Evolutionary conservation across 1,140 invertebrate species (phyloP).

Genomic region (Medauroidea extradentata): DNA sequence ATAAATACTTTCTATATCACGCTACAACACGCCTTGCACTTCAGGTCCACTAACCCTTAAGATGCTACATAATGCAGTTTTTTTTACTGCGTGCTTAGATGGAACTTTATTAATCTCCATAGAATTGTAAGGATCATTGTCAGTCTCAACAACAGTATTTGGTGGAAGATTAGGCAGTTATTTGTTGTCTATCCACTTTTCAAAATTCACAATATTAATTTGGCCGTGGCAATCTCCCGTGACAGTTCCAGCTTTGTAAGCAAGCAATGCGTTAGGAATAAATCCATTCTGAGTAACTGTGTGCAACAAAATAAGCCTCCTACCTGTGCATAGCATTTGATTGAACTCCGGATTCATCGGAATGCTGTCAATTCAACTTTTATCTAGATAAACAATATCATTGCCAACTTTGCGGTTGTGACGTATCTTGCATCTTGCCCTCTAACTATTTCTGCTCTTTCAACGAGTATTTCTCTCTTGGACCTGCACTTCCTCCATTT

Average conservation of each 20-base stretch:
- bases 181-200: slow-evolving; percentile 19
- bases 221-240: slow-evolving; percentile 22
- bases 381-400: no score
- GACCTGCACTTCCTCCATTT: no score
- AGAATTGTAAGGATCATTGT: slow-evolving; percentile 24
- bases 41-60: no score
- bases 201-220: slow-evolving; percentile 20
- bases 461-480: no score
- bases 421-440: no score
- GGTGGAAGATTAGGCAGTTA: slow-evolving; percentile 10
- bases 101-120: slow-evolving; percentile 9
- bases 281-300: neutral
- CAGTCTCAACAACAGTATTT: slow-evolving; percentile 20
- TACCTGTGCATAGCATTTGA: neutral
- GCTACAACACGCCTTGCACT: no score
- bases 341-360: no score
- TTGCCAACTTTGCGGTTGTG: no score
- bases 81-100: neutral
- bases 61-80: neutral
- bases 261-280: neutral
- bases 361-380: no score
- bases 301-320: neutral
- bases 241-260: neutral
- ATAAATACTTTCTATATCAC: no score
- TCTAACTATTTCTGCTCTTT: no score